Evolutionary conservation across 1,140 invertebrate species (phyloP).

Genomic region (Schlechtendalia chinensis): DNA sequence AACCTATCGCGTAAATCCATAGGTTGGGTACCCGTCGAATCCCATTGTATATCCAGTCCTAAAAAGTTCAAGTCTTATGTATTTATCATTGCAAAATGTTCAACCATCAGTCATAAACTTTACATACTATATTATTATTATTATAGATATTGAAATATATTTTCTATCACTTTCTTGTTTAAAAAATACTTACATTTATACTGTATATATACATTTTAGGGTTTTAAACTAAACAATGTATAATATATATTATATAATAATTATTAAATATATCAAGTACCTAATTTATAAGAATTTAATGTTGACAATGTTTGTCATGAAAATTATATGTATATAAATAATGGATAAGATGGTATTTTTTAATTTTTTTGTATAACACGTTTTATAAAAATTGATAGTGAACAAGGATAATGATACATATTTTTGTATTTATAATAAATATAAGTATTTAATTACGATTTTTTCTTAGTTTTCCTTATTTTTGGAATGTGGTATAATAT

Average conservation of each 20-base stretch:
- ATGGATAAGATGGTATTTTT: too few species aligned
- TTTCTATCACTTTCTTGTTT: not conserved
- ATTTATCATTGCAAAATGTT: slow-evolving; percentile 12
- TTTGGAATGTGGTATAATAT: not conserved
- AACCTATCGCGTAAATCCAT: not conserved
- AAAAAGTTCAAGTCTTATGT: slow-evolving; percentile 9
- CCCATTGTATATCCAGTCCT: not conserved
- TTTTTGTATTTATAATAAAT: too few species aligned
- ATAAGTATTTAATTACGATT: too few species aligned
- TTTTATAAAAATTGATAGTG: too few species aligned
- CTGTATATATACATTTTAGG: too few species aligned
- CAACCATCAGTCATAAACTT: not conserved
- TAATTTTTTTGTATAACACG: too few species aligned
- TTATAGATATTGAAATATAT: not conserved
- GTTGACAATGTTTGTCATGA: not conserved
- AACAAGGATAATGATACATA: too few species aligned
- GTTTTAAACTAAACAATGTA: too few species aligned
- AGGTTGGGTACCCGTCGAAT: not conserved
- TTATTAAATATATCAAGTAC: not conserved
- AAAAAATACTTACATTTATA: not conserved
- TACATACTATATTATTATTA: not conserved
- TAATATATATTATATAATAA: too few species aligned
- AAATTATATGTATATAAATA: too few species aligned
- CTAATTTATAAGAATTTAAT: not conserved
- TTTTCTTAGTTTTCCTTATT: too few species aligned